phyloP scores from a whole-genome alignment of 2,797 vertebrate species.

The Leptodactylus fallax region DNA sequence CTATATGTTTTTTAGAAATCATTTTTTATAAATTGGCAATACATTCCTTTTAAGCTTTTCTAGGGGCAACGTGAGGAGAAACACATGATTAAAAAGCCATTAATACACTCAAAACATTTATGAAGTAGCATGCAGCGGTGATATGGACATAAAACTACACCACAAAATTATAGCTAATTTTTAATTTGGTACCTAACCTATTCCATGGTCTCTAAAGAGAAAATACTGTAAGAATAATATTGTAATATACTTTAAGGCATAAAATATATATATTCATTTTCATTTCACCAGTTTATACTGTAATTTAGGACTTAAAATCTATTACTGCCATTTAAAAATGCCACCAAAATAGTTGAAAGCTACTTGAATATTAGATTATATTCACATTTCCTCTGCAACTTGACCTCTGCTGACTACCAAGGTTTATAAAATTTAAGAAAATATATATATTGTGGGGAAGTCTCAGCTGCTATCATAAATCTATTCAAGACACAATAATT shows the following conservation, averaged over 20 bases:
- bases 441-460: not conserved
- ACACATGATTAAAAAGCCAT: too few species aligned
- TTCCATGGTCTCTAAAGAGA: not conserved
- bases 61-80: too few species aligned
- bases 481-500: not conserved
- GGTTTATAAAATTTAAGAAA: not conserved
- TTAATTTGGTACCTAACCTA: too few species aligned
- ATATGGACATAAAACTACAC: not conserved
- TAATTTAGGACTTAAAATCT: not conserved
- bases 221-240: too few species aligned
- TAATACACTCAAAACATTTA: not conserved
- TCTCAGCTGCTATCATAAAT: not conserved
- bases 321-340: not conserved
- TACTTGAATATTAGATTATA: constrained; percentile 12
- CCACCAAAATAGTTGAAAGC: constrained; percentile 41
- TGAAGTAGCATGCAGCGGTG: not conserved
- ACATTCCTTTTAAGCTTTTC: too few species aligned
- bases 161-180: not conserved
- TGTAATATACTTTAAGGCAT: too few species aligned
- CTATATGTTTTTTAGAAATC: too few species aligned
- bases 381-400: constrained; percentile 8
- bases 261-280: constrained; percentile 23
- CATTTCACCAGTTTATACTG: not conserved
- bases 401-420: not conserved
- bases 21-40: too few species aligned